Conservation (phyloP, 2,888 invertebrate species). For the Fragum fragum region DNA sequence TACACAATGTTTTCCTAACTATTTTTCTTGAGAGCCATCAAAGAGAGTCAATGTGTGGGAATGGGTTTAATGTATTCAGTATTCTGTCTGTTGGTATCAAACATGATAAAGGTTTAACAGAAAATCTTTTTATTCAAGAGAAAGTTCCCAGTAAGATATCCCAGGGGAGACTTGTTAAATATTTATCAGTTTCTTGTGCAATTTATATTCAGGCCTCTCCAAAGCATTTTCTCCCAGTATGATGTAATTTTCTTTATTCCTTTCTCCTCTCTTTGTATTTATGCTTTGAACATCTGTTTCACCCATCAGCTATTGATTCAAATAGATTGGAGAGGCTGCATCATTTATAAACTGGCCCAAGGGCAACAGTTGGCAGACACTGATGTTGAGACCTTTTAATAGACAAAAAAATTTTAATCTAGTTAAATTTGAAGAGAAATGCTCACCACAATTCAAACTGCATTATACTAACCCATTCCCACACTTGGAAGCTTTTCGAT, state of each 20-base stretch:
- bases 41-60: no score
- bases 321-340: neutral
- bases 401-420: no score
- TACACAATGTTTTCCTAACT: no score
- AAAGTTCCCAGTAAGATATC: neutral
- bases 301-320: neutral
- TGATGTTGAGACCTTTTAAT: no score
- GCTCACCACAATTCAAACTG: no score
- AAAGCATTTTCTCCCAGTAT: neutral
- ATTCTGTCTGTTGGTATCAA: no score
- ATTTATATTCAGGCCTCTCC: neutral
- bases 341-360: neutral
- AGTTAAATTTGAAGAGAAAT: no score
- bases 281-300: slow-evolving; percentile 6
- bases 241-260: neutral
- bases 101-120: neutral
- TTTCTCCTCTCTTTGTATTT: neutral
- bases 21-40: no score
- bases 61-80: neutral
- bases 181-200: neutral
- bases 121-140: neutral
- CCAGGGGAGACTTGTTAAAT: slow-evolving; percentile 3
- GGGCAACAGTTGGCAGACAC: neutral
- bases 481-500: no score
- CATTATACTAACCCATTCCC: no score